Conservation (phyloP, 2,797 vertebrate genomes). For the Petrocephalus sullivani region DNA sequence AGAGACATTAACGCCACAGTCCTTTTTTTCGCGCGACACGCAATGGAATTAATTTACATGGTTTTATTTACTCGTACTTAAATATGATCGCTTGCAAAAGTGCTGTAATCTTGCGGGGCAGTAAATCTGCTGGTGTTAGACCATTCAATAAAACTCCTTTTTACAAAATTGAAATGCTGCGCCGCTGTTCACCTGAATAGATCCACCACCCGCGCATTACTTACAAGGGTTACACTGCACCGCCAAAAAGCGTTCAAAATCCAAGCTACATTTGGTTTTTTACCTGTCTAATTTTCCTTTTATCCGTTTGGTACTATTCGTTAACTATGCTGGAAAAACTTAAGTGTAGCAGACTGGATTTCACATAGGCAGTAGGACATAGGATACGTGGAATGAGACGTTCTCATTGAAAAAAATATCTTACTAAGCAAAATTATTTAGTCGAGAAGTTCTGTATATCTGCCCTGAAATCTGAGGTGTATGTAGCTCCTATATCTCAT, state of each 20-base stretch:
- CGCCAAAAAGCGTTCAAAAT: not conserved
- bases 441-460: not conserved
- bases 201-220: not conserved
- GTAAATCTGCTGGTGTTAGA: conserved; percentile 16
- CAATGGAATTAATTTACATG: not conserved
- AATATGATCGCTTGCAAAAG: not conserved
- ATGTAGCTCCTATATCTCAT: not conserved
- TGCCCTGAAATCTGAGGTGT: not conserved
- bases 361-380: not conserved
- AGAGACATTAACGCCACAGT: not conserved
- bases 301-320: not conserved
- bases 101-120: not conserved
- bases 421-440: conserved; percentile 13
- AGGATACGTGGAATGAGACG: not conserved
- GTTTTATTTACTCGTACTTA: conserved; percentile 18
- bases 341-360: not conserved
- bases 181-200: not conserved
- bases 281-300: not conserved
- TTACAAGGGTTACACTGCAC: not conserved
- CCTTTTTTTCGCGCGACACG: not conserved
- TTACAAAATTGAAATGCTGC: conserved; percentile 13
- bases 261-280: not conserved
- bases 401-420: not conserved
- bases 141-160: conserved; percentile 19
- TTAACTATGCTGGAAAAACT: not conserved